Percentiles rank a stretch among this genome's conserved stretches.
Conservation (phyloP, 2,888 invertebrate species). For the Ephialtes manifestator region DNA sequence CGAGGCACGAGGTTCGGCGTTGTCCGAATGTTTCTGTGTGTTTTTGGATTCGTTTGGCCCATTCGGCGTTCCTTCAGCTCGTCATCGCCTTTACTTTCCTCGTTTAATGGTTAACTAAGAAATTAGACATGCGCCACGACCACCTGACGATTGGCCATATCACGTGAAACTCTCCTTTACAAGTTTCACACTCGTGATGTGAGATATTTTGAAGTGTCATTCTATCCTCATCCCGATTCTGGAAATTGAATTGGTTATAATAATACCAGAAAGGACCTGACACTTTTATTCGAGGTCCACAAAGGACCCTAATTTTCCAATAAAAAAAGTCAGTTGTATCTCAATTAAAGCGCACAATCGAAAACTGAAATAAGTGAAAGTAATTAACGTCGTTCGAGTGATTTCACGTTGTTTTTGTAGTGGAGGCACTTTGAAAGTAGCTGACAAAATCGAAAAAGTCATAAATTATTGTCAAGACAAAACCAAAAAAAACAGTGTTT, state of each 20-base stretch:
- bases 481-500: too few relatives aligned
- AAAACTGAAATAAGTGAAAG: neutral
- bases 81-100: constrained; percentile 39
- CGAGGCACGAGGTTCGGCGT: constrained; percentile 67
- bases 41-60: constrained; percentile 48
- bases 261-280: neutral
- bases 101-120: constrained; percentile 21
- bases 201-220: neutral
- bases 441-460: too few relatives aligned
- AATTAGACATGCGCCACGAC: neutral
- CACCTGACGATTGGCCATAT: neutral
- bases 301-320: neutral
- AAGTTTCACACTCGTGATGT: neutral
- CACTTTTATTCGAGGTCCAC: neutral
- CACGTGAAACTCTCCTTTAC: neutral
- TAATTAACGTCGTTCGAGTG: neutral
- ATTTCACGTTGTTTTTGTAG: neutral
- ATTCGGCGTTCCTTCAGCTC: constrained; percentile 16
- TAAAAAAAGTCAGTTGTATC: neutral
- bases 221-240: neutral
- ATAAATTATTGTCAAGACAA: too few relatives aligned
- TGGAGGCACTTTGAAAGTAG: too few relatives aligned
- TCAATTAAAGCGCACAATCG: neutral
- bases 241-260: neutral
- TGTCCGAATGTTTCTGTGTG: constrained; percentile 53